phyloP scores from a whole-genome alignment of 2,113 vertebrate species.

The Caretta caretta region DNA sequence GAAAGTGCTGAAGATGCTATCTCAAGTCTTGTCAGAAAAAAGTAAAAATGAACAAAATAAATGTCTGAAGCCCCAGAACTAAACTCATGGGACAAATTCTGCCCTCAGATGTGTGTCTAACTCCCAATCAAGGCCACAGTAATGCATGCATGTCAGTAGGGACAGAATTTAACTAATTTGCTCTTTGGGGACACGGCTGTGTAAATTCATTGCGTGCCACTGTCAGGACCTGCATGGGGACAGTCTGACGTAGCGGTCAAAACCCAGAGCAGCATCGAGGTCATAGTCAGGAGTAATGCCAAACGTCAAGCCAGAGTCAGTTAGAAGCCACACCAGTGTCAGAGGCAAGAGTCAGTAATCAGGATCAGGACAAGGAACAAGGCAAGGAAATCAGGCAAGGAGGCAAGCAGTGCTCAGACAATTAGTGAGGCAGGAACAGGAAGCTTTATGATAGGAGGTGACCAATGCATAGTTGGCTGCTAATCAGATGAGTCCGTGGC shows the following conservation, averaged over 20 bases:
- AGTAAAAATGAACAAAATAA: background rate
- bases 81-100: background rate
- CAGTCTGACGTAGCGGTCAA: too few species aligned
- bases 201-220: background rate
- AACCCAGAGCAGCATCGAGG: too few species aligned
- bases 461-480: background rate
- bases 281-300: too few species aligned
- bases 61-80: background rate
- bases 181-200: background rate
- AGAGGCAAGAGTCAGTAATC: too few species aligned
- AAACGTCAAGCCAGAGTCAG: too few species aligned
- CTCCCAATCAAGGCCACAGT: background rate
- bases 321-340: too few species aligned
- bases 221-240: too few species aligned
- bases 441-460: background rate
- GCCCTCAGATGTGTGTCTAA: background rate
- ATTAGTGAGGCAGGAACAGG: background rate
- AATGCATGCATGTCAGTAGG: background rate
- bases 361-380: too few species aligned
- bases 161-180: background rate
- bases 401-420: background rate
- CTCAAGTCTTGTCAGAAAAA: background rate
- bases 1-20: background rate
- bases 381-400: background rate
- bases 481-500: background rate